These are phyloP conservation scores for Phyllostomus discolor DNA, from an alignment of 2,113 vertebrate species.

Conservation along the genomic window DNA sequence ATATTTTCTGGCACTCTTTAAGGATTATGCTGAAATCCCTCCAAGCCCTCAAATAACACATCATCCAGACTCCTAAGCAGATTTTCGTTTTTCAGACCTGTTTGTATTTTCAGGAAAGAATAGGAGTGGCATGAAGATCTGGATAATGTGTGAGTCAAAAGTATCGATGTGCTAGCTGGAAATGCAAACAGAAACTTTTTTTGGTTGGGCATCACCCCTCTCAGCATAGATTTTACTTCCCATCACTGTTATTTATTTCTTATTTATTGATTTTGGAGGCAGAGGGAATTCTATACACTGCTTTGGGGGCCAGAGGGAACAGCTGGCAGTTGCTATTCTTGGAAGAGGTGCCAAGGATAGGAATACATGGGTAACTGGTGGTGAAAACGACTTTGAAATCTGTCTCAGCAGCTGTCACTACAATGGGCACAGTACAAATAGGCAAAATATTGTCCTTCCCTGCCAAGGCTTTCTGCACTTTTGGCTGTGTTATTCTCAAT, in stretches of 20 bases:
- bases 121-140: background rate
- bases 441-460: conserved; percentile 33
- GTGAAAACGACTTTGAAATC: conserved; percentile 72
- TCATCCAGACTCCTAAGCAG: background rate
- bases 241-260: conserved; percentile 39
- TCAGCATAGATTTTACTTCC: conserved; percentile 17
- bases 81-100: background rate
- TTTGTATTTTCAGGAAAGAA: conserved; percentile 52
- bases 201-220: background rate
- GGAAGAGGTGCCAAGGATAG: conserved; percentile 73
- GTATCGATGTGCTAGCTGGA: background rate
- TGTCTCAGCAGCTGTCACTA: conserved; percentile 81
- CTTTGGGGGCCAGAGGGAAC: conserved; percentile 71
- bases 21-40: background rate
- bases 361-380: conserved; percentile 57
- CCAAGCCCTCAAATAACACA: background rate
- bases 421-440: conserved; percentile 53
- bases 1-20: background rate
- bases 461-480: conserved; percentile 74
- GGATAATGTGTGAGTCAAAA: conserved; percentile 4
- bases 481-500: conserved; percentile 47
- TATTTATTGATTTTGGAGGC: conserved; percentile 56
- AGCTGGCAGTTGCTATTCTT: conserved; percentile 81
- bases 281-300: conserved; percentile 52
- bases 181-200: background rate